Evolutionary conservation across 1,140 invertebrate genomes (phyloP).

Genomic region (Drosophila pandora): DNA sequence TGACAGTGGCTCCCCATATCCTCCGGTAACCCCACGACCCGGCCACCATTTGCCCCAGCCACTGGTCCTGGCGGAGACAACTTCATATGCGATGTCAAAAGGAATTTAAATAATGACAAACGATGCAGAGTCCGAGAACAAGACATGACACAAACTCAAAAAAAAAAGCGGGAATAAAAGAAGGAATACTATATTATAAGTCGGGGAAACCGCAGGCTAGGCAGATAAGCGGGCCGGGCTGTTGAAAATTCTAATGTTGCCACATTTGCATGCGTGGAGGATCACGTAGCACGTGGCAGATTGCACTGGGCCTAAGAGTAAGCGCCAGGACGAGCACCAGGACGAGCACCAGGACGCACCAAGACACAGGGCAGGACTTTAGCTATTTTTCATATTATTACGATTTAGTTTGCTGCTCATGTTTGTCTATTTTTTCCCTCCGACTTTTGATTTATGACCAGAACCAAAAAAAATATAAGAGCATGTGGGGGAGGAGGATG

Average conservation of each 20-base stretch:
- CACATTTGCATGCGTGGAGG: constrained; percentile 79
- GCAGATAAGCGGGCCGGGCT: constrained; percentile 47
- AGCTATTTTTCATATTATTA: constrained; percentile 70
- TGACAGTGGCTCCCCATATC: constrained; percentile 24
- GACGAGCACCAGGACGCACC: constrained; percentile 9
- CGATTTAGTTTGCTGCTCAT: constrained; percentile 67
- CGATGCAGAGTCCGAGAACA: constrained; percentile 55
- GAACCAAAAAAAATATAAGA: constrained; percentile 6
- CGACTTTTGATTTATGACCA: constrained; percentile 69
- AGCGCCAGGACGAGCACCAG: constrained; percentile 2
- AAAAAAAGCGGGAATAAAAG: constrained; percentile 23
- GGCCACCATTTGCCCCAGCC: constrained; percentile 15
- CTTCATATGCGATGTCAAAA: constrained; percentile 73
- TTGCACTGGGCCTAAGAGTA: constrained; percentile 55
- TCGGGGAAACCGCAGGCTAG: constrained; percentile 33
- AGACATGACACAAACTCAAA: not conserved
- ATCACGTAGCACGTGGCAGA: constrained; percentile 79
- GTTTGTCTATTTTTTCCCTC: constrained; percentile 15
- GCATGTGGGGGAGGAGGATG: not conserved
- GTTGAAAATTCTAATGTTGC: constrained; percentile 83
- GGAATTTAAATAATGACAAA: constrained; percentile 83
- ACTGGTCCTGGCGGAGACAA: constrained; percentile 46
- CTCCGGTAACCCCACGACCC: not conserved
- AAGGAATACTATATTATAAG: constrained; percentile 1
- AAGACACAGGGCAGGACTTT: constrained; percentile 31